Conservation (phyloP, 1,140 invertebrate species). For the Carcinoscorpius rotundicauda region DNA sequence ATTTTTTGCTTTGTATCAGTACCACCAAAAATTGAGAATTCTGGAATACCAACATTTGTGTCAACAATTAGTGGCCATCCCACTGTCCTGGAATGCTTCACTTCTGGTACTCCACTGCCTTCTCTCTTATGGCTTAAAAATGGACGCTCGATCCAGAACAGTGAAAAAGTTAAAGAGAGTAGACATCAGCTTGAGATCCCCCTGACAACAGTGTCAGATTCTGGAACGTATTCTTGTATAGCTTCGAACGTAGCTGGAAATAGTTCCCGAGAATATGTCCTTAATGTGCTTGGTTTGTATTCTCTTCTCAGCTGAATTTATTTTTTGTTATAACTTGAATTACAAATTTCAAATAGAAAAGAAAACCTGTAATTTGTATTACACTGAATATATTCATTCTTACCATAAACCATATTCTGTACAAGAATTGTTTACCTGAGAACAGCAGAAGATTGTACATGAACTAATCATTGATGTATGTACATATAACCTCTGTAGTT, state of each 20-base stretch:
- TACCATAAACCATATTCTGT: no score
- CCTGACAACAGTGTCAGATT: slow-evolving; percentile 6
- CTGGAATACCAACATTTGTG: slow-evolving; percentile 2
- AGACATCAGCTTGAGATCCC: background rate
- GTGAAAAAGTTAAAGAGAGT: slow-evolving; percentile 14
- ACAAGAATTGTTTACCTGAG: no score
- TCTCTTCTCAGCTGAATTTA: no score
- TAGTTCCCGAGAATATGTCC: slow-evolving; percentile 6
- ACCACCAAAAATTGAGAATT: slow-evolving; percentile 13
- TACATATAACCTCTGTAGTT: background rate
- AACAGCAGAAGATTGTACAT: no score
- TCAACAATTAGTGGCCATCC: slow-evolving; percentile 15
- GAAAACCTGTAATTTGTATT: no score
- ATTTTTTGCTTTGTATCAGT: slow-evolving; percentile 4
- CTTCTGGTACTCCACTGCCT: slow-evolving; percentile 25
- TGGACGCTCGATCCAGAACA: slow-evolving; percentile 16
- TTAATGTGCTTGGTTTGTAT: slow-evolving; percentile 15
- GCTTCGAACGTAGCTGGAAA: slow-evolving; percentile 16
- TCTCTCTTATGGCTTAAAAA: slow-evolving; percentile 33
- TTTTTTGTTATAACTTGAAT: no score
- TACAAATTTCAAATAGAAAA: no score
- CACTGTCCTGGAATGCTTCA: slow-evolving; percentile 19
- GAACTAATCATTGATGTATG: no score
- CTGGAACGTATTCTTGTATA: slow-evolving; percentile 12
- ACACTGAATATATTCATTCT: no score